Evolutionary conservation across 1,140 invertebrate genomes (phyloP), one percentile per base, ranked within the genome.

Genomic region (Drosophila arizonae): DNA sequence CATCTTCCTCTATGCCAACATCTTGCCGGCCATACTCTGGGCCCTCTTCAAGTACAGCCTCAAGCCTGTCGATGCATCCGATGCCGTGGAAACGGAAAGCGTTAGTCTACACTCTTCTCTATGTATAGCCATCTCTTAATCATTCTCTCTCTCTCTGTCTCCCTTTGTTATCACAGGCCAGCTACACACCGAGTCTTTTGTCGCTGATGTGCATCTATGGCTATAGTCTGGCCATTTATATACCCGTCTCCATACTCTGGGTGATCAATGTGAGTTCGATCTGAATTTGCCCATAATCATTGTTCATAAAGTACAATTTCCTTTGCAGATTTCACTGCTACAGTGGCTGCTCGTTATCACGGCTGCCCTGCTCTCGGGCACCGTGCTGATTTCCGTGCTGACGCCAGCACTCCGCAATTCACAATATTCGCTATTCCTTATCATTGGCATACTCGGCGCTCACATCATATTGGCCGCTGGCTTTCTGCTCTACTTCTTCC

Each of bases 171-270:
- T 24, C 21, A 24, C 92, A 96, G 94, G 92, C 92, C 48, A 93
- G 92, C 15, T 91, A 93, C 17, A 91, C 93, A 2, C 94, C 95
- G 33, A 95, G 95, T 24, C 95, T 97, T 79, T 93, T 98, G 69
- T 95, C 96, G 58, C 93, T 98, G 6, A 93, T 99, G 73, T 99
- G 97, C 92, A 93, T 99, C 2, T 99, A 99, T 92, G 98, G 98
- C 13, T 99, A 99, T 91, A 98, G 97, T 0, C 92, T 99, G 45
- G 95, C 96, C 36, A 97, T 99, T 74, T 99, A 98, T 90, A 95
- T 99, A 81, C 98, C 98, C 8, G 95, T 98, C 5, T 97, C 97
- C n/a, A 95, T 99, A 79, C 92, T 99, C 6, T 99, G 97, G 97
- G 95, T 97, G 0, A 96, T 99, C 71, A 90, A 91, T 76, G 90